Base-by-base conservation (phyloP, 2,113 vertebrate genomes). In the Syrrhaptes paradoxus region DNA sequence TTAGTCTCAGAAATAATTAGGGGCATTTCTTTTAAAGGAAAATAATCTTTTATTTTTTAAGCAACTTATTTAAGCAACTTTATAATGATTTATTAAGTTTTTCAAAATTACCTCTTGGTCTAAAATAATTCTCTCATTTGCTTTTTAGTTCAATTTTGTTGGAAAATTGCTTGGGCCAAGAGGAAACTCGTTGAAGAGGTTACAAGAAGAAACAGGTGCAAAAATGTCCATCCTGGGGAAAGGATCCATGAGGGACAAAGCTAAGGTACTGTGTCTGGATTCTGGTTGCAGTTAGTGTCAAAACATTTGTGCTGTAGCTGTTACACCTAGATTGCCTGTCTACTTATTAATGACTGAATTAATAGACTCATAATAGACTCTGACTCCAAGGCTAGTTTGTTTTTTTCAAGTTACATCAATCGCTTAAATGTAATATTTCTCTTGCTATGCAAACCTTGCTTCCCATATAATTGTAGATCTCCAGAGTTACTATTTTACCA, bases 211-310 rank as follows among this genome's bases (percentile, higher is more conserved):
- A 98, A 99, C 99, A 32, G 99, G 99, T 92, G 99, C 99, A 97
- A 99, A 99, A 98, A 99, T 99, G 99, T 99, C 99, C 93, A 99
- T 99, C 97, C 98, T 99, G 49, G 99, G 99, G 63, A 99, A 99
- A 98, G 99, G 99, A 93, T 99, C 99, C 91, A 99, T 99, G 99
- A 98, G 99, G 94, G 99, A 99, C 97, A 99, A 99, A 99, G 98
- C 98, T 87, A 99, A 99, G 99, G 99, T 99, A 98, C 51, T 36
- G 77, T 95, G 32, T 71, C 54, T 87, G 66, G 17, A 63, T 89
- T 95, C 79, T 88, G n/a, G 19, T 72, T 87, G 78, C 83, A 73
- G 15, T 77, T 91, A 58, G 11, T 61, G 25, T 78, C 4, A 4
- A 92, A 67, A 68, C 19, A 4, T 36, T 25, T 21, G 45, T 79